Base-by-base conservation (phyloP, 2,888 invertebrate species). In the Cetonia aurata region DNA sequence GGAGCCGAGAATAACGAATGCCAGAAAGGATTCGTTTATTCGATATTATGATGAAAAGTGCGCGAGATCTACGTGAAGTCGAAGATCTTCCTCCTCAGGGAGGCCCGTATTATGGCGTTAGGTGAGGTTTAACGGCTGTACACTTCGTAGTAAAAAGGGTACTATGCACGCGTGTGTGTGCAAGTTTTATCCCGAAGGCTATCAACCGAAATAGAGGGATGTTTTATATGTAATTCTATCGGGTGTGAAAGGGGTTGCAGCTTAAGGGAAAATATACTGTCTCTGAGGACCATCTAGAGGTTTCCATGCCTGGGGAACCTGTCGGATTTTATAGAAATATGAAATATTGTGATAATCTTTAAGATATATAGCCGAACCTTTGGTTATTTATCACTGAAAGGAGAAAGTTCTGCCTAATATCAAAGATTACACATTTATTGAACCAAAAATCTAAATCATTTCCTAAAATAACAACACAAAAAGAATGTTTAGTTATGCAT, bases 181-280 rank as follows among this genome's bases (percentile, higher is more conserved):
- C 6, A 37, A 10, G 10, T 37, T 37, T 37, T 37, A 37, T 37
- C 9, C 37, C 9, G 37, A 37, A 10, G 37, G 37, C 10, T 8
- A 37, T 37, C 13, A 37, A 50, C 9, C 17, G 50, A 50, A 15
- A 62, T 10, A 9, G 25, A 52, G 52, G 52, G 25, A n/a, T 25
- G 52, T 52, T 10, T 37, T 37, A 37, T 37, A 37, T 37, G 37
- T 37, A 37, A 50, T 57, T 41, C 12, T 37, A 62, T 48, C 62
- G 15, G n/a, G 48, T 10, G 17, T 50, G 59, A 44, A 59, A 59
- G 44, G 44, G 59, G 59, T 59, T 19, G 44, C 46, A 31, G 48
- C 13, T 50, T 50, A 48, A 15, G 48, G 12, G 62, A 48, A 60
- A 62, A 62, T 62, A 62, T 62, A 48, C 37, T 62, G n/a, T 9